These are phyloP conservation scores for Boloria selene DNA, from an alignment of 2,888 invertebrate genomes.

Conservation along the genomic window DNA sequence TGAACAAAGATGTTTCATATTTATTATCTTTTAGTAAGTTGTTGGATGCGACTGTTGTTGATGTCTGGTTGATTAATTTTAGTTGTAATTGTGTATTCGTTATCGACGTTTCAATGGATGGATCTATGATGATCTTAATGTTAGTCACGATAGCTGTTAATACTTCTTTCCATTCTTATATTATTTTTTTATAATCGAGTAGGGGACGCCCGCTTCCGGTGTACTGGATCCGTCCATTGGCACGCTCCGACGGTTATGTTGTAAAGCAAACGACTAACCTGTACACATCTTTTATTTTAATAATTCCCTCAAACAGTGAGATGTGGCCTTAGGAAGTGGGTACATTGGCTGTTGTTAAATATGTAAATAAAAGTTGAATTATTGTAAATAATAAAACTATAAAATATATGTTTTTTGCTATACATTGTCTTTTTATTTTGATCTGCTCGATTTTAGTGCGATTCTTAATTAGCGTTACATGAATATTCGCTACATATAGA, in stretches of 20 bases:
- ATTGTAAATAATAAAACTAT: conserved; percentile 81
- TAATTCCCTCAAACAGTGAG: conserved; percentile 69
- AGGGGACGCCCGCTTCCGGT: conserved; percentile 48
- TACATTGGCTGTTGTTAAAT: conserved; percentile 78
- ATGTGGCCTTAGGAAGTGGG: conserved; percentile 68
- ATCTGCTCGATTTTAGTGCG: background rate
- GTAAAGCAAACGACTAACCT: conserved; percentile 48
- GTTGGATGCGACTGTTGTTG: conserved; percentile 64
- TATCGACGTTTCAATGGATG: conserved; percentile 49
- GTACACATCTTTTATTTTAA: conserved; percentile 60
- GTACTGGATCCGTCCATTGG: conserved; percentile 50
- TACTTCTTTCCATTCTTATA: conserved; percentile 50
- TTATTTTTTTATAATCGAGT: conserved; percentile 56
- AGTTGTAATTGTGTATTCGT: conserved; percentile 57
- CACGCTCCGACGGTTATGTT: conserved; percentile 42
- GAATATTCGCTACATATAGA: conserved; percentile 71
- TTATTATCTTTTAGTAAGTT: conserved; percentile 67
- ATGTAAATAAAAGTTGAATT: conserved; percentile 82
- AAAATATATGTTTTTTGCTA: conserved; percentile 82
- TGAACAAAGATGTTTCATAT: conserved; percentile 76
- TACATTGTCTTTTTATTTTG: conserved; percentile 49
- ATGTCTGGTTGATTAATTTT: conserved; percentile 67
- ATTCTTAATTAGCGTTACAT: conserved; percentile 52
- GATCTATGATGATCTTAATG: conserved; percentile 42
- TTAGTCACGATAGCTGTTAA: conserved; percentile 54